Evolutionary conservation across 1,140 invertebrate genomes (phyloP), one percentile per base, ranked within the genome.

Genomic region (Drosophila suzukii): DNA sequence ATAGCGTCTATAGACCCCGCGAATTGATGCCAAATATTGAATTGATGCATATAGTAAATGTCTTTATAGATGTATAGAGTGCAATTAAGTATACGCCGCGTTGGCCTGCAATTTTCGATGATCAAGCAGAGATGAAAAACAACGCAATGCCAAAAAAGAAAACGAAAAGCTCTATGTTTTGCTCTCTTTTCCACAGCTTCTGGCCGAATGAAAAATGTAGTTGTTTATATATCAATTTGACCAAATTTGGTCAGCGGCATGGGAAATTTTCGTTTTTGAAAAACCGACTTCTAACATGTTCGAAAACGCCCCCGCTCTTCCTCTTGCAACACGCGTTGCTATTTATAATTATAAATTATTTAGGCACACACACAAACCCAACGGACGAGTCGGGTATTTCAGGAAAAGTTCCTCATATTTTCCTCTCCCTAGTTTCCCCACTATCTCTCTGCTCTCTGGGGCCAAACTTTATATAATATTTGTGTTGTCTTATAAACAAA

Each of bases 281-380:
- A 79, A 82, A 57, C 56, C 39, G 60, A 51, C 49, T 72, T 57
- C 24, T 54, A 68, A 78, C 62, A 60, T 78, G 58, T 75, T 70
- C 56, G 78, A 49, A 47, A 77, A 44, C 47, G 44, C 62, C 36
- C 46, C 65, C 65, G 38, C 61, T 67, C 62, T 70, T 70, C 63
- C 63, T 68, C 66, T 68, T 70, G 49, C 66, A 75, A 75, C 75
- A 89, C 81, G 83, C 89, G 72, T 62, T 72, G 70, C 89, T 91
- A 91, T 91, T 91, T 91, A 75, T 91, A 85, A 86, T 71, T 70
- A 62, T 65, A 89, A 84, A 89, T 81, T 75, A 86, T 90, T 83
- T 75, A 67, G 54, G 75, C 56, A 75, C 59, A 79, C 70, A 77
- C 47, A 78, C n/a, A 78, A 27, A 43, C 10, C n/a, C 3, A 27